Evolutionary conservation across 2,113 vertebrate genomes (phyloP), one percentile per base, ranked within the genome.

Genomic region (Psettodes erumei): DNA sequence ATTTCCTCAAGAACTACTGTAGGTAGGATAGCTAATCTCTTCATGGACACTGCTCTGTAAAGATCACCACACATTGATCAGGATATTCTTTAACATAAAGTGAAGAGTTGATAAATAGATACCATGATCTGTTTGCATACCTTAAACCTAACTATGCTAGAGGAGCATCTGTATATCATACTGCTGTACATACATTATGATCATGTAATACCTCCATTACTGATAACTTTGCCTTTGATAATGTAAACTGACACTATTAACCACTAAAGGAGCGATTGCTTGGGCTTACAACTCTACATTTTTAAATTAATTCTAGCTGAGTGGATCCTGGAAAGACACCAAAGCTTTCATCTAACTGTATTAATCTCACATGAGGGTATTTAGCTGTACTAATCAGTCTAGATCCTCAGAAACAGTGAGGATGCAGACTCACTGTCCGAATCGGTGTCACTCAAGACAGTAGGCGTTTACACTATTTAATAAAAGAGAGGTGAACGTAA

Each of bases 181-280:
- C 65, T 81, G 76, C 75, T 77, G 55, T 56, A 83, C 81, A 80
- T 71, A 81, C 59, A 60, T 35, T 27, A 67, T 59, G 45, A 76
- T 77, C 75, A 80, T 81, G 73, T 84, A 59, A 63, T 9, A 47
- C 71, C 73, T 66, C 40, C 55, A 25, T 58, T 60, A 38, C 59
- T 55, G 51, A 50, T 53, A 43, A 81, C 50, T 13, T 51, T 48
- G 19, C 60, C 56, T 71, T 43, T 54, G 53, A 64, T 73, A 60
- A 77, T 64, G 75, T 43, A 71, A 77, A 64, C 30, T 30, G 62
- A 65, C 82, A 73, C 61, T 67, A 61, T 56, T 42, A 35, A 30
- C 51, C 6, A 25, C 55, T 63, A 45, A 16, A 51, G 37, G 35
- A 79, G 62, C 4, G 6, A 66, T 60, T 30, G n/a, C 76, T 71